phyloP scores from a whole-genome alignment of 2,113 vertebrate species.

The Motacilla alba region DNA sequence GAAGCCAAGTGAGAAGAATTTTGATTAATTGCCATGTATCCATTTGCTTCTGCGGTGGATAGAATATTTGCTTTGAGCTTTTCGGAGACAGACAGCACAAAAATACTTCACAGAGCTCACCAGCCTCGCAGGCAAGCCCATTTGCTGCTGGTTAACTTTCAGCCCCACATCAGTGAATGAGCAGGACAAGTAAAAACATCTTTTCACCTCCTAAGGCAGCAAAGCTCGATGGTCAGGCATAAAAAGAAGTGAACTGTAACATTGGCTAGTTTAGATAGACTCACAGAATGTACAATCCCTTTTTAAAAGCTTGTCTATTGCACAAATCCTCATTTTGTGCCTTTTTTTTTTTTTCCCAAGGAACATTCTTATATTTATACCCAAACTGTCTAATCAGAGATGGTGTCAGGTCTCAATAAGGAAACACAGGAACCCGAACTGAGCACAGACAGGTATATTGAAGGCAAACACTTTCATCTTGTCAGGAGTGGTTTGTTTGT shows the following conservation, averaged over 20 bases:
- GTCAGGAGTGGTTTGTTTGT: constrained; percentile 21
- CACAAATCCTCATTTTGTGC: background rate
- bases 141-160: constrained; percentile 15
- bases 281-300: background rate
- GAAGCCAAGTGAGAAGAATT: constrained; percentile 8
- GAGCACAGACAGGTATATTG: background rate
- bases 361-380: background rate
- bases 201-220: background rate
- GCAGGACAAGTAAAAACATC: background rate
- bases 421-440: background rate
- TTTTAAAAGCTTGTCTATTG: background rate
- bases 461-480: constrained; percentile 22
- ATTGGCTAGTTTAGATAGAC: background rate
- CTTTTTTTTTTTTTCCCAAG: background rate
- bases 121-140: background rate
- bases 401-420: background rate
- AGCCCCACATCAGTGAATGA: background rate
- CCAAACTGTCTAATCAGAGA: background rate
- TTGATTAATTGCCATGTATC: constrained; percentile 45
- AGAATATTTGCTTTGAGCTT: constrained; percentile 14
- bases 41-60: background rate
- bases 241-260: background rate
- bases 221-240: background rate
- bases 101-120: constrained; percentile 10
- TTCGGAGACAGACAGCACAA: background rate